Percentiles rank a stretch among this genome's conserved stretches.
Conservation (phyloP, 2,888 invertebrate genomes). For the Steinernema hermaphroditum region DNA sequence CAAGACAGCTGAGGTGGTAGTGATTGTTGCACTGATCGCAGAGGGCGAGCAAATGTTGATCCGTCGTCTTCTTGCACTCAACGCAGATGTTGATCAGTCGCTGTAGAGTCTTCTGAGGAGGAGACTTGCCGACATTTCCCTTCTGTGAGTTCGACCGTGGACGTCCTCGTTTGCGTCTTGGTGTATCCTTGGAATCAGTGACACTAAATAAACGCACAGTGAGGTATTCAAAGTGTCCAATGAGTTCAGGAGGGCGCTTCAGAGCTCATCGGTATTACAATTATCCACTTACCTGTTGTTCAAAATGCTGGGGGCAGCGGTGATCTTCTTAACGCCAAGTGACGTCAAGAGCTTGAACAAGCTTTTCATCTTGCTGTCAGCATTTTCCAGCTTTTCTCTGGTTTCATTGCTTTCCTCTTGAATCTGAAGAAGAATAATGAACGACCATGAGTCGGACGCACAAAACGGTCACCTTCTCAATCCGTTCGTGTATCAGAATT, state of each 20-base stretch:
- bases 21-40: slow-evolving; percentile 90
- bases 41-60: slow-evolving; percentile 89
- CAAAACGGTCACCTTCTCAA: too few relatives aligned
- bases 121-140: slow-evolving; percentile 72
- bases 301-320: background rate
- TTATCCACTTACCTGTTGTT: slow-evolving; percentile 18
- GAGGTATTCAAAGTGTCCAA: too few relatives aligned
- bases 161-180: background rate
- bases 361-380: background rate
- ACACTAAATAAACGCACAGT: background rate
- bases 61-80: slow-evolving; percentile 74
- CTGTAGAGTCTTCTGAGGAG: background rate
- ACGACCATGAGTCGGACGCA: too few relatives aligned
- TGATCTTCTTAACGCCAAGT: slow-evolving; percentile 33
- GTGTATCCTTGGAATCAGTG: background rate
- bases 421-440: background rate
- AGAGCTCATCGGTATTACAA: too few relatives aligned
- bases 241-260: too few relatives aligned
- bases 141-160: background rate
- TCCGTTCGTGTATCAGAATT: slow-evolving; percentile 18
- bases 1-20: slow-evolving; percentile 90
- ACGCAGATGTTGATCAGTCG: background rate
- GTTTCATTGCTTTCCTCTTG: background rate
- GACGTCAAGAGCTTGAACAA: background rate
- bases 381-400: too few relatives aligned